Percentiles rank a stretch among this genome's conserved stretches.
These are phyloP conservation scores for Carcinoscorpius rotundicauda DNA, from an alignment of 1,140 invertebrate species.

Conservation along the genomic window DNA sequence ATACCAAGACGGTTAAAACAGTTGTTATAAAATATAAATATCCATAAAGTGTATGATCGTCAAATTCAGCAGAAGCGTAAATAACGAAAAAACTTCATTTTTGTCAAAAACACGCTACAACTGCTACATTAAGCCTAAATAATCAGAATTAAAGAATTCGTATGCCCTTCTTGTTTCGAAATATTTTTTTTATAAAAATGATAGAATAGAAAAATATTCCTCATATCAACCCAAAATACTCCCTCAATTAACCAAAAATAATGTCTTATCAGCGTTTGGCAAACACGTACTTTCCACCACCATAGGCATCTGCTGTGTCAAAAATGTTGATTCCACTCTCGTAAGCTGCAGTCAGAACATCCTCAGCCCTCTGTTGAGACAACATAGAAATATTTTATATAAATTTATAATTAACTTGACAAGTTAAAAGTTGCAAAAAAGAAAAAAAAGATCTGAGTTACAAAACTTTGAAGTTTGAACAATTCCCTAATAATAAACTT, in stretches of 20 bases:
- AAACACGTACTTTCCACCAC: constrained; percentile 47
- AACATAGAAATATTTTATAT: constrained; percentile 5
- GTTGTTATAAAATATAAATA: too few relatives aligned
- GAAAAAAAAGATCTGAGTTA: not conserved
- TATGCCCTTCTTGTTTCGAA: not conserved
- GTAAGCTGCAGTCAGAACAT: constrained; percentile 82
- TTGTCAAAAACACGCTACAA: too few relatives aligned
- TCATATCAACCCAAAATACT: too few relatives aligned
- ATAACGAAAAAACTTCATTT: too few relatives aligned
- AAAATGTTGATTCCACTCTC: constrained; percentile 94
- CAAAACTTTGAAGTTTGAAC: too few relatives aligned
- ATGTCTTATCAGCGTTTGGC: not conserved
- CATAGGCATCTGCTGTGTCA: constrained; percentile 89
- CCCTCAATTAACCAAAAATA: not conserved
- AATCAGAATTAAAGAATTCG: too few relatives aligned
- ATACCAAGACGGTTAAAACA: too few relatives aligned
- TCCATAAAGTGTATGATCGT: too few relatives aligned
- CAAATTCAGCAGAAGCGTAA: too few relatives aligned
- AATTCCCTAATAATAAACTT: not conserved
- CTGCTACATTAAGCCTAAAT: too few relatives aligned
- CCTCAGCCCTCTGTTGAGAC: constrained; percentile 51
- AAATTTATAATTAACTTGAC: not conserved
- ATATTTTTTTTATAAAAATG: constrained; percentile 6
- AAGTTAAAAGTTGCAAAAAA: constrained; percentile 1
- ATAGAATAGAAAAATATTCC: not conserved